Evolutionary conservation across 2,113 vertebrate genomes (phyloP).

Genomic region (Heliornis fulica): DNA sequence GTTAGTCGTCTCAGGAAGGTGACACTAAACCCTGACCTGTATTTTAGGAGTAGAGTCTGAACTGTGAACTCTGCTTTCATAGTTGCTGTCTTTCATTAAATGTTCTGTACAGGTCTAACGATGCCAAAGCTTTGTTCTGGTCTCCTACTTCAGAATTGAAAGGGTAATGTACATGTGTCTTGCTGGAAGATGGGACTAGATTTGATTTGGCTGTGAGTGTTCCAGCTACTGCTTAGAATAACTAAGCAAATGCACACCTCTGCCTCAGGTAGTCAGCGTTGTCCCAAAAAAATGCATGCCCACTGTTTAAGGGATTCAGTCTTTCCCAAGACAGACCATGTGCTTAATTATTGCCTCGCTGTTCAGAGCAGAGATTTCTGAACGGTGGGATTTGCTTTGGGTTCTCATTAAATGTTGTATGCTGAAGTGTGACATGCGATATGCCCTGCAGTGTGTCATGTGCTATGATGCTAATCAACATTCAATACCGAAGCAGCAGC

Average conservation of each 20-base stretch:
- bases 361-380: background rate
- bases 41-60: background rate
- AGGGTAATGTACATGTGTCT: background rate
- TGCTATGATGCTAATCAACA: constrained; percentile 35
- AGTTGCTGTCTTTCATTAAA: background rate
- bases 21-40: background rate
- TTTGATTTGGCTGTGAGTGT: background rate
- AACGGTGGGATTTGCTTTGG: background rate
- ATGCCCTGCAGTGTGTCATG: constrained; percentile 18
- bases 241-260: background rate
- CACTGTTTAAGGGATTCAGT: background rate
- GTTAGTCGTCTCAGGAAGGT: background rate
- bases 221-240: background rate
- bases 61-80: background rate
- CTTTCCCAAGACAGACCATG: background rate
- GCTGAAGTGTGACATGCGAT: background rate
- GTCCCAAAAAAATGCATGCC: background rate
- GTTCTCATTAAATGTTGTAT: constrained; percentile 12
- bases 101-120: background rate
- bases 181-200: background rate
- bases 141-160: background rate
- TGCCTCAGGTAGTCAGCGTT: background rate
- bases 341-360: background rate
- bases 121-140: background rate
- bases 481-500: constrained; percentile 49